A percentile compares a stretch with the other conserved stretches of the same genome.
phyloP scores from a whole-genome alignment of 2,113 vertebrate species.

The Phylloscopus trochiloides region DNA sequence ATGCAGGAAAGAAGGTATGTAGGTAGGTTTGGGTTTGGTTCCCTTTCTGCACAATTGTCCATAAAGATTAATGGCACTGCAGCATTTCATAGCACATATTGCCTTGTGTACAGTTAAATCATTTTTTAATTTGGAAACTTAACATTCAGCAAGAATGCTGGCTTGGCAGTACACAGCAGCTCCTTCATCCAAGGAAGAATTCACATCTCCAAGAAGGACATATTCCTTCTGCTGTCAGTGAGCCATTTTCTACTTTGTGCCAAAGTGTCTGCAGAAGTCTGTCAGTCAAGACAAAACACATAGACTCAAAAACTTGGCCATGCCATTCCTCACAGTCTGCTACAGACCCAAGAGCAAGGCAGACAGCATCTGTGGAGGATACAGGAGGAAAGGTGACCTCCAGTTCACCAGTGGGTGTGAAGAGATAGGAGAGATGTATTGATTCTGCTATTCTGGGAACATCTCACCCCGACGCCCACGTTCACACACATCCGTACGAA shows the following conservation, averaged over 20 bases:
- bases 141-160: conserved; percentile 37
- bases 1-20: neutral
- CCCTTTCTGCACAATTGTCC: neutral
- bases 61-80: neutral
- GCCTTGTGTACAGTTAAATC: neutral
- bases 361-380: neutral
- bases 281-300: conserved; percentile 42
- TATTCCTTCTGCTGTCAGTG: conserved; percentile 34
- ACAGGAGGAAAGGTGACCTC: neutral
- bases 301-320: neutral
- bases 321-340: neutral
- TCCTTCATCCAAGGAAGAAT: conserved; percentile 30
- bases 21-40: neutral
- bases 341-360: neutral
- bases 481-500: neutral
- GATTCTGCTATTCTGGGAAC: neutral
- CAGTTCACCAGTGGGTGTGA: neutral
- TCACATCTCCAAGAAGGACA: conserved; percentile 13
- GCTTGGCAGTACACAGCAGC: conserved; percentile 33
- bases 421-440: neutral
- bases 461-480: neutral
- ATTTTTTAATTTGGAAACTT: conserved; percentile 29
- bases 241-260: conserved; percentile 11
- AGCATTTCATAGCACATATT: neutral
- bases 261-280: conserved; percentile 15